Evolutionary conservation across 2,113 vertebrate genomes (phyloP).

Genomic region (Sorex fumeus): DNA sequence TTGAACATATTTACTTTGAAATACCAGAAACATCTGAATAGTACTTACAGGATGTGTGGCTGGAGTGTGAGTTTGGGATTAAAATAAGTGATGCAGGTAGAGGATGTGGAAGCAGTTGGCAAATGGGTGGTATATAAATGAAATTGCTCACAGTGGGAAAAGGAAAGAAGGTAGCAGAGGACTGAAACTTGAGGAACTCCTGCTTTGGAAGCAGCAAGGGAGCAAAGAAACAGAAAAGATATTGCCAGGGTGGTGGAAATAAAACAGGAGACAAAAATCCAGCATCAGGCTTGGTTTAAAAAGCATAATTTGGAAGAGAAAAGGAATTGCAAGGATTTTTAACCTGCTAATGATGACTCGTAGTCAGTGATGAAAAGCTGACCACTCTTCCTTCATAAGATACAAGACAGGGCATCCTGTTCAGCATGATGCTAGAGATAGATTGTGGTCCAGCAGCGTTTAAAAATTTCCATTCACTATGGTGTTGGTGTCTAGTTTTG

Average conservation of each 20-base stretch:
- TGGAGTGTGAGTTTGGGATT: background rate
- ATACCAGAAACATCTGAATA: background rate
- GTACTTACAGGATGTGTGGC: background rate
- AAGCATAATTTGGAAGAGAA: background rate
- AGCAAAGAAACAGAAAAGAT: background rate
- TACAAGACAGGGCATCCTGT: background rate
- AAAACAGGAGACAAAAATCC: conserved; percentile 30
- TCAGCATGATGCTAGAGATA: background rate
- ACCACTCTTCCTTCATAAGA: background rate
- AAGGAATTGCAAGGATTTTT: background rate
- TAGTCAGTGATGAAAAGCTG: background rate
- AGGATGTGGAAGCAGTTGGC: background rate
- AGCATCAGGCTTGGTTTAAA: conserved; percentile 36
- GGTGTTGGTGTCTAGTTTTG: background rate
- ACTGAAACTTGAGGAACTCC: background rate
- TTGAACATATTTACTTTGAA: conserved; percentile 18
- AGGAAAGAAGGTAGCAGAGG: background rate
- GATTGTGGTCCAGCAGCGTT: background rate
- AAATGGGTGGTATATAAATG: background rate
- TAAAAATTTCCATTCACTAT: background rate
- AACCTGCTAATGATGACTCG: background rate
- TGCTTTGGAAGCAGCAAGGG: background rate
- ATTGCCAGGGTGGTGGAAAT: background rate
- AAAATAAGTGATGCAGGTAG: background rate
- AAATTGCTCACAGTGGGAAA: background rate